Conservation (phyloP, 2,797 vertebrate genomes). For the Smutsia temminckii region DNA sequence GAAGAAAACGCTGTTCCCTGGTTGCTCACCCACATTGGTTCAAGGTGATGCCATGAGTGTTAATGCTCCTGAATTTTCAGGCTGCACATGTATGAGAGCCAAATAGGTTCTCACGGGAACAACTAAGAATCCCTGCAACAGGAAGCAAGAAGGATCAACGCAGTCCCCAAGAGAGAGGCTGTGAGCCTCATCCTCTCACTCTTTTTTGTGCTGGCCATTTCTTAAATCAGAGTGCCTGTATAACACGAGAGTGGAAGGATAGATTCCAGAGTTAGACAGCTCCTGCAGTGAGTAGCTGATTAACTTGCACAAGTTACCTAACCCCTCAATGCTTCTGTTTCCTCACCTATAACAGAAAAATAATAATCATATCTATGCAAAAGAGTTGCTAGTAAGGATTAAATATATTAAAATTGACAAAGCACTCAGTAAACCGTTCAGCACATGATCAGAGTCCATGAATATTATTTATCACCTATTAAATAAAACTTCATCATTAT, state of each 20-base stretch:
- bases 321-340: not conserved
- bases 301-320: not conserved
- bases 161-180: not conserved
- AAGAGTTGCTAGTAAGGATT: not conserved
- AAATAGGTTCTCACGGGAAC: not conserved
- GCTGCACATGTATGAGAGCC: not conserved
- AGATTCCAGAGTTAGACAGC: not conserved
- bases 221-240: not conserved
- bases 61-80: not conserved
- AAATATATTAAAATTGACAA: not conserved
- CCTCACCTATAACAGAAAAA: not conserved
- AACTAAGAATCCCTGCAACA: not conserved
- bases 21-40: accelerated
- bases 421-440: not conserved
- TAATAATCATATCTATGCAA: not conserved
- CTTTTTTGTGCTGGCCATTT: not conserved
- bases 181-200: not conserved
- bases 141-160: not conserved
- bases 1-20: not conserved
- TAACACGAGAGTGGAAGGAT: not conserved
- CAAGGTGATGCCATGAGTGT: not conserved
- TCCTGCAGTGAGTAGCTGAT: not conserved
- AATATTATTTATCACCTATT: not conserved
- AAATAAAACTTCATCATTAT: not conserved
- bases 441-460: not conserved